These are phyloP conservation scores for Dromococcyx pavoninus DNA, from an alignment of 2,797 vertebrate species.

Conservation along the genomic window DNA sequence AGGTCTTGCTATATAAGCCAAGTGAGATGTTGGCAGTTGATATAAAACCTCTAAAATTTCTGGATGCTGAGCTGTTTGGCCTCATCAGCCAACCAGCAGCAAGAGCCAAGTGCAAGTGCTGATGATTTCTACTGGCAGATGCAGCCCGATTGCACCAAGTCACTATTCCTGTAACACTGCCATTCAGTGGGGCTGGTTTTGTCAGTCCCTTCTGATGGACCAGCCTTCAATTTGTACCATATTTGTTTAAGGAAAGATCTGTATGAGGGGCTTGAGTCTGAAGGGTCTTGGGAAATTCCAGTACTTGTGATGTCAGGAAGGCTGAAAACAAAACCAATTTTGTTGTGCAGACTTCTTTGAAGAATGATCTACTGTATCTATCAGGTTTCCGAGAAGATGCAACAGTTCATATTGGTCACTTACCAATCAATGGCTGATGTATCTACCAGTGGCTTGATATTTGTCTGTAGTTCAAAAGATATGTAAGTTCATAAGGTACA, in stretches of 20 bases:
- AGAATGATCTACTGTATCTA: background rate
- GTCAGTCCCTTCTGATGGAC: background rate
- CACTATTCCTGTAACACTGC: conserved; percentile 12
- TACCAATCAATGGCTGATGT: background rate
- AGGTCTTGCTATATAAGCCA: conserved; percentile 55
- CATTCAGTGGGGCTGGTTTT: background rate
- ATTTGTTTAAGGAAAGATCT: background rate
- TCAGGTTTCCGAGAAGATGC: background rate
- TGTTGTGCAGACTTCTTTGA: background rate
- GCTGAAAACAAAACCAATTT: background rate
- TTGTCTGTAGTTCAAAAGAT: background rate
- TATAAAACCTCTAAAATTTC: conserved; percentile 65
- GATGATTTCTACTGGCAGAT: conserved; percentile 62
- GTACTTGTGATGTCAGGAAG: background rate
- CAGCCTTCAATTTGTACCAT: background rate
- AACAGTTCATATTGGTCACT: background rate
- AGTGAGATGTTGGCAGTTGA: conserved; percentile 62
- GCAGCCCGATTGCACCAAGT: background rate
- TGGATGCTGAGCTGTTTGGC: conserved; percentile 56
- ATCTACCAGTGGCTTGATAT: background rate
- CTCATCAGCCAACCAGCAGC: conserved; percentile 47
- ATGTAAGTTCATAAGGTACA: background rate
- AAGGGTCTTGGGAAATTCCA: background rate
- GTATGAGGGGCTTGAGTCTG: background rate
- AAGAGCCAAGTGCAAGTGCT: conserved; percentile 55